Evolutionary conservation across 2,888 invertebrate genomes (phyloP).

Genomic region (Arge pagana): DNA sequence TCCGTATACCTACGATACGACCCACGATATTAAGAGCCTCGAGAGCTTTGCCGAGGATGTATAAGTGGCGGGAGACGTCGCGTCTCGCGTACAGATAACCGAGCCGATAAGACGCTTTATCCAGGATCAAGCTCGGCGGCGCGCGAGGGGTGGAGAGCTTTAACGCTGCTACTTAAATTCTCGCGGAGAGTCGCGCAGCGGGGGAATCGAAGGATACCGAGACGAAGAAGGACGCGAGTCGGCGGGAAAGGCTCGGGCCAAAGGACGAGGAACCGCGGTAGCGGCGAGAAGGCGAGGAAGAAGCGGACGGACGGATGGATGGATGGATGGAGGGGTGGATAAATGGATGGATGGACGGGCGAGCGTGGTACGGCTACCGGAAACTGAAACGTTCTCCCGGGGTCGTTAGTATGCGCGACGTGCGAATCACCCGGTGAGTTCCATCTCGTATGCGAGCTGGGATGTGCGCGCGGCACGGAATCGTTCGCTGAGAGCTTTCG

Average conservation of each 20-base stretch:
- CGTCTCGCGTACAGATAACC: constrained; percentile 1
- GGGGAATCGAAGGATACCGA: too few relatives aligned
- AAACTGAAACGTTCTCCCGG: constrained; percentile 8
- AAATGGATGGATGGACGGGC: neutral
- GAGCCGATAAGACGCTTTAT: constrained; percentile 13
- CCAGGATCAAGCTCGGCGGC: constrained; percentile 6
- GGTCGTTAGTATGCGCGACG: constrained; percentile 21
- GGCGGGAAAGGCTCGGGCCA: too few relatives aligned
- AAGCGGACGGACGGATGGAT: neutral
- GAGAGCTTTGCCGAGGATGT: too few relatives aligned
- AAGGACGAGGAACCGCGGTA: too few relatives aligned
- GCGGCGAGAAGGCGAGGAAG: neutral
- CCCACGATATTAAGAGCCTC: too few relatives aligned
- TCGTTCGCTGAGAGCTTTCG: neutral
- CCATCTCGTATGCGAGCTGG: too few relatives aligned
- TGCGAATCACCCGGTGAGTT: constrained; percentile 12
- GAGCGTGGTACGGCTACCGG: constrained; percentile 17
- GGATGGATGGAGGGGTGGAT: neutral
- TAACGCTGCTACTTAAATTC: constrained; percentile 10
- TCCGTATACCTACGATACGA: too few relatives aligned
- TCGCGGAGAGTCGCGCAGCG: too few relatives aligned
- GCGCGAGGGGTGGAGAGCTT: constrained; percentile 1
- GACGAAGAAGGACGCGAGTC: too few relatives aligned
- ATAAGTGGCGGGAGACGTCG: too few relatives aligned
- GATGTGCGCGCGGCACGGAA: too few relatives aligned